These are phyloP conservation scores for Pollachius pollachius DNA, from an alignment of 2,113 vertebrate genomes.

Conservation along the genomic window DNA sequence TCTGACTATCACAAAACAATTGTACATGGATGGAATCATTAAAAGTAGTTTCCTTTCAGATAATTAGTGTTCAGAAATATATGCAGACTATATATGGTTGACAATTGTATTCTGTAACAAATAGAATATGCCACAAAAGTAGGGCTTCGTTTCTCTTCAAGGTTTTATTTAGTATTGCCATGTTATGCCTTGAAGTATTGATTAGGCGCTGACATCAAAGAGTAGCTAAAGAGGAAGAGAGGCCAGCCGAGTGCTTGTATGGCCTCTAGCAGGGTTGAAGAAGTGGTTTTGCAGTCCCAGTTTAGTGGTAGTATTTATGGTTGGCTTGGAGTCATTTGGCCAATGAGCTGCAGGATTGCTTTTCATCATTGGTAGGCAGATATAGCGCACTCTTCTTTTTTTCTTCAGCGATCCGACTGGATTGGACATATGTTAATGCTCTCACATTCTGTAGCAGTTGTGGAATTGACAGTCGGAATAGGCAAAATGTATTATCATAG, in stretches of 20 bases:
- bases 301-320: constrained; percentile 54
- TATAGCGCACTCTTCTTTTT: neutral
- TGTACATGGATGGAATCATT: too few species aligned
- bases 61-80: too few species aligned
- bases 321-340: constrained; percentile 53
- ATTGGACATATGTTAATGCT: neutral
- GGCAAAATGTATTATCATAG: neutral
- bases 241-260: constrained; percentile 54
- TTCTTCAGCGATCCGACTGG: neutral
- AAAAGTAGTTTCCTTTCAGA: too few species aligned
- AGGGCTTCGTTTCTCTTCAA: constrained; percentile 36
- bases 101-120: neutral
- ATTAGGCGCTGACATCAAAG: constrained; percentile 67
- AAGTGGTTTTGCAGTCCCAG: constrained; percentile 45
- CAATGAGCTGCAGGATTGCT: constrained; percentile 34
- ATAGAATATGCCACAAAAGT: constrained; percentile 19
- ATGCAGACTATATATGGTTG: too few species aligned
- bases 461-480: neutral
- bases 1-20: too few species aligned
- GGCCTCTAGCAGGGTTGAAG: constrained; percentile 51
- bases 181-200: constrained; percentile 69
- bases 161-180: constrained; percentile 63
- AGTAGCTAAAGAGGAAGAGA: constrained; percentile 59
- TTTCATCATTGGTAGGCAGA: constrained; percentile 15
- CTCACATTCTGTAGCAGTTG: neutral